phyloP scores from a whole-genome alignment of 2,797 vertebrate genomes.

The Semotilus atromaculatus region DNA sequence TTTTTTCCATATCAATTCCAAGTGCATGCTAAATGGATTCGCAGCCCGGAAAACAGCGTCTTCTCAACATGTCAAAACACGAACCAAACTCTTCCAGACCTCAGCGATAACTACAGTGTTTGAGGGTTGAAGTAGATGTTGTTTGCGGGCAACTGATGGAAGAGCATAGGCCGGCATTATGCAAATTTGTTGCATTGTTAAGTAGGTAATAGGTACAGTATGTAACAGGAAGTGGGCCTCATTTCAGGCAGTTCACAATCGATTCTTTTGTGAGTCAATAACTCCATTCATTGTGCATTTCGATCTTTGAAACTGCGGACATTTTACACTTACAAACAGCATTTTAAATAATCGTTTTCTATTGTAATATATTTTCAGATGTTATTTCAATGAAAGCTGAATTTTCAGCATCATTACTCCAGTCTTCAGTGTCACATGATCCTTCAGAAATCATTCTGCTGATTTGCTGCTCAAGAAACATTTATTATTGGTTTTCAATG shows the following conservation, averaged over 20 bases:
- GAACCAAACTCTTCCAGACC: not conserved
- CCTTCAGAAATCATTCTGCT: not conserved
- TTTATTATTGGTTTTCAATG: not conserved
- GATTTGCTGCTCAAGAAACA: not conserved
- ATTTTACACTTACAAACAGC: too few species aligned
- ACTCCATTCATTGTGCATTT: too few species aligned
- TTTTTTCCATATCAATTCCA: not conserved
- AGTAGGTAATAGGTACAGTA: too few species aligned
- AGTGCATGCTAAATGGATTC: not conserved
- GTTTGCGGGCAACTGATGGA: too few species aligned
- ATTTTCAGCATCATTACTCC: not conserved
- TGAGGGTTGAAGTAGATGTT: too few species aligned
- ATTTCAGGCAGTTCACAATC: too few species aligned
- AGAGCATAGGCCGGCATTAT: too few species aligned
- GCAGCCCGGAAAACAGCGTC: not conserved
- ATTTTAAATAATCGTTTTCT: not conserved
- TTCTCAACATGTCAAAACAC: not conserved
- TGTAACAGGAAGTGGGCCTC: too few species aligned
- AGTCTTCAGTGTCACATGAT: not conserved
- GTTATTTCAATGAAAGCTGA: not conserved
- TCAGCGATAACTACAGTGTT: too few species aligned
- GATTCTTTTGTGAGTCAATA: too few species aligned
- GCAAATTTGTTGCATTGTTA: too few species aligned
- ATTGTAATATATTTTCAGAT: not conserved
- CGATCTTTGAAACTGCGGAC: too few species aligned